Percentiles rank a stretch among this genome's conserved stretches.
phyloP scores from a whole-genome alignment of 2,797 vertebrate genomes.

The Sphenodon punctatus region DNA sequence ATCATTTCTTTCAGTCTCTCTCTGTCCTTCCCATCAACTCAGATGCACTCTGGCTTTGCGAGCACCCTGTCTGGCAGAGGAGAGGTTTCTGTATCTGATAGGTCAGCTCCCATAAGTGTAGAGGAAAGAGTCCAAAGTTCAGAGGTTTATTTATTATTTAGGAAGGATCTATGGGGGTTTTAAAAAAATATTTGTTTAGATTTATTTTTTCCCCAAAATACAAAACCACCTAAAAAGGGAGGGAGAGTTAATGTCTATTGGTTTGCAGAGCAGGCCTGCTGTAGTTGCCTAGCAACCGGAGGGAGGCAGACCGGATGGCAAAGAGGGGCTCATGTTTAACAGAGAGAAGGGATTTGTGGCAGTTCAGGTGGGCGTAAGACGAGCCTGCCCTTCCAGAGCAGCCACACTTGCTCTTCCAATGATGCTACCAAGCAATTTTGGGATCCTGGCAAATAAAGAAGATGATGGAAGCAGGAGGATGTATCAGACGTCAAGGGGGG shows the following conservation, averaged over 20 bases:
- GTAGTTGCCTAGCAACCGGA: slow-evolving; percentile 63
- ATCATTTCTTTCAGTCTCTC: background rate
- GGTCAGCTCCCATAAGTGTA: background rate
- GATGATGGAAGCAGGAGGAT: background rate
- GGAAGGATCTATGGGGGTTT: background rate
- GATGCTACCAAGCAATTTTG: background rate
- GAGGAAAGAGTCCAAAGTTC: background rate
- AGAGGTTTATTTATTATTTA: background rate
- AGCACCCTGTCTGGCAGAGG: background rate
- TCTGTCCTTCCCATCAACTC: fast-evolving
- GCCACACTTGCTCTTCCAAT: background rate
- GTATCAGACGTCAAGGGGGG: background rate
- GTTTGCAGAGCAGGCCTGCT: slow-evolving; percentile 2
- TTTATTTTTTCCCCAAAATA: background rate
- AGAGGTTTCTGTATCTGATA: background rate
- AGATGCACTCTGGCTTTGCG: background rate
- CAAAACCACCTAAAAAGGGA: background rate
- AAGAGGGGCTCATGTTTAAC: background rate
- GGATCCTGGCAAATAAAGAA: fast-evolving
- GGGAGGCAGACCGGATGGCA: background rate
- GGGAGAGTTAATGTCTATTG: background rate
- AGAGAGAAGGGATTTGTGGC: background rate
- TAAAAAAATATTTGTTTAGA: background rate
- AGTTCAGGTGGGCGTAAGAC: background rate
- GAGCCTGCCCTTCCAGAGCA: background rate